A percentile compares a stretch with the other conserved stretches of the same genome.
Conservation (phyloP, 2,888 invertebrate species). For the Parnassius smintheus region DNA sequence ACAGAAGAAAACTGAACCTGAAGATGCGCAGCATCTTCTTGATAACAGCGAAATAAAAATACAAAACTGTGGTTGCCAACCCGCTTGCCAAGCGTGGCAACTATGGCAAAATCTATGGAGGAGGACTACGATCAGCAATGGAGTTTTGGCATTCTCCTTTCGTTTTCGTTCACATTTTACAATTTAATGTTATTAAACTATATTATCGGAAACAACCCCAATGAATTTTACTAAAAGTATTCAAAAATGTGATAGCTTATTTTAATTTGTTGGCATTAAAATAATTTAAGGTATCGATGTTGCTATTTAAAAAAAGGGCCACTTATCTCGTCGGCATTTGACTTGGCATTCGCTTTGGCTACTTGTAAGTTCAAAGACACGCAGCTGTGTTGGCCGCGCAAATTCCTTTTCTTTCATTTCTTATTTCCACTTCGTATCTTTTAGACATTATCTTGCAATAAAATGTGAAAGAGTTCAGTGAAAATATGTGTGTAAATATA, state of each 20-base stretch:
- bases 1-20: no score
- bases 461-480: constrained; percentile 2
- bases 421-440: constrained; percentile 13
- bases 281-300: constrained; percentile 21
- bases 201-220: no score
- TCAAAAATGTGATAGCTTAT: constrained; percentile 11
- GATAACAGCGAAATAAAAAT: no score
- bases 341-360: constrained; percentile 15
- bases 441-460: constrained; percentile 14
- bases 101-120: no score
- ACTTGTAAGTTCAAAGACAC: constrained; percentile 17
- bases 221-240: no score
- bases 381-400: constrained; percentile 21
- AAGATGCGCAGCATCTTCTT: no score
- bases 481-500: constrained; percentile 15
- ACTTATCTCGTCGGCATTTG: constrained; percentile 13
- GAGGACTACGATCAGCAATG: no score
- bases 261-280: constrained; percentile 22
- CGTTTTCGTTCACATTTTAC: no score
- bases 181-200: no score
- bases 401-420: constrained; percentile 11
- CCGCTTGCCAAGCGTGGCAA: no score
- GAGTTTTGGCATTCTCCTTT: no score
- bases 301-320: constrained; percentile 8
- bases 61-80: no score